phyloP scores from a whole-genome alignment of 2,797 vertebrate species.

The Phyllotis vaccarum region DNA sequence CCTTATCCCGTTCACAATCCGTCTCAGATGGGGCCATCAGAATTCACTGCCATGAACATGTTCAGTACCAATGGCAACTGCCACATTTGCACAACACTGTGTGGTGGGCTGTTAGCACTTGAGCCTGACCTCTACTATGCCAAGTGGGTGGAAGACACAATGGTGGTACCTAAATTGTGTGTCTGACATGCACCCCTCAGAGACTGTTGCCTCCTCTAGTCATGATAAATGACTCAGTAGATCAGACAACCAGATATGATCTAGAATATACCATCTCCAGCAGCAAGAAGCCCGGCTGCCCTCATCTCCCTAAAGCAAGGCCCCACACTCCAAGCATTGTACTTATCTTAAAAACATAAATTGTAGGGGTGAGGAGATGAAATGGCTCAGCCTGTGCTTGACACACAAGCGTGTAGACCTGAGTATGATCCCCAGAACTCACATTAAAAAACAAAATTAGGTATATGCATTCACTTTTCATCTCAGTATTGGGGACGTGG shows the following conservation, averaged over 20 bases:
- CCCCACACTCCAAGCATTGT: not conserved
- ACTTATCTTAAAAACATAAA: not conserved
- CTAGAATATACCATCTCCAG: accelerated
- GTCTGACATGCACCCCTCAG: accelerated
- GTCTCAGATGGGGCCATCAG: not conserved
- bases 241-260: too few species aligned
- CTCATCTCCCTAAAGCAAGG: not conserved
- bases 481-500: not conserved
- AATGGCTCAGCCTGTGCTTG: not conserved
- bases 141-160: accelerated
- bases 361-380: not conserved
- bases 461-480: not conserved
- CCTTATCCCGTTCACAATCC: not conserved
- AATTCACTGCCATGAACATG: not conserved
- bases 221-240: accelerated
- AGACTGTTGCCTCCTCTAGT: accelerated
- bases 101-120: accelerated
- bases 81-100: accelerated
- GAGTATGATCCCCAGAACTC: not conserved
- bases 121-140: accelerated
- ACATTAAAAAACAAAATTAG: not conserved
- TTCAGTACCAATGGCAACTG: not conserved
- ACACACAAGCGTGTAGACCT: not conserved
- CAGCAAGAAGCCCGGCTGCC: accelerated
- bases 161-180: accelerated